Evolutionary conservation across 2,888 invertebrate species (phyloP), one percentile per base, ranked within the genome.

Genomic region (Drosophila ezoana): DNA sequence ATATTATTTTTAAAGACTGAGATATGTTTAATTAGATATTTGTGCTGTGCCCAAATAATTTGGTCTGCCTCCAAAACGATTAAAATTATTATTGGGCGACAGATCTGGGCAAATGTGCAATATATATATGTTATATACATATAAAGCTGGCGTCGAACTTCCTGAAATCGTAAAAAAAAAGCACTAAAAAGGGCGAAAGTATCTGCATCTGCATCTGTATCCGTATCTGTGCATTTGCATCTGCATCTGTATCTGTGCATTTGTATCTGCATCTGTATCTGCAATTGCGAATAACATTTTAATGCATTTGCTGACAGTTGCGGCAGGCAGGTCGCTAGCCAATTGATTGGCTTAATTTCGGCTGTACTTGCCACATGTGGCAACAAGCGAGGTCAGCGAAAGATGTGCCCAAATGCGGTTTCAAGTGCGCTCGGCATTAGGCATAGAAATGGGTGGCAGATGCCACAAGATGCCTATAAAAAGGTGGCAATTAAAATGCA

Each of bases 291-390:
- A 74, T 66, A 87, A 87, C 65, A 66, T 32, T 58, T 84, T 84
- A 78, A 84, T 89, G 89, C 62, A n/a, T 65, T 60, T 62, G 83
- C 57, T 87, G 83, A 84, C 89, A 84, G 84, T 76, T 51, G 59
- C 40, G 45, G 56, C 65, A 47, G 40, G 43, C 53, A n/a, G 51
- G 44, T 64, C 35, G 47, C 16, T 23, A 56, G 28, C 8, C 61
- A 70, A 65, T 75, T 76, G 82, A 78, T 89, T 72, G 85, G 85
- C 56, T 76, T 81, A 81, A 81, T 75, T 66, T 51, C 51, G 14
- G 51, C 33, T 68, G 71, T 53, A 18, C 18, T 28, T 44, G 63
- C 52, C 33, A 53, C 62, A 61, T 41, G 62, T 18, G 32, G 14
- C 38, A 47, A 43, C 28, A 44, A 10, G 58, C 3, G 45, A 48